Base-by-base conservation (phyloP, 2,113 vertebrate genomes). In the Pseudopodoces humilis region DNA sequence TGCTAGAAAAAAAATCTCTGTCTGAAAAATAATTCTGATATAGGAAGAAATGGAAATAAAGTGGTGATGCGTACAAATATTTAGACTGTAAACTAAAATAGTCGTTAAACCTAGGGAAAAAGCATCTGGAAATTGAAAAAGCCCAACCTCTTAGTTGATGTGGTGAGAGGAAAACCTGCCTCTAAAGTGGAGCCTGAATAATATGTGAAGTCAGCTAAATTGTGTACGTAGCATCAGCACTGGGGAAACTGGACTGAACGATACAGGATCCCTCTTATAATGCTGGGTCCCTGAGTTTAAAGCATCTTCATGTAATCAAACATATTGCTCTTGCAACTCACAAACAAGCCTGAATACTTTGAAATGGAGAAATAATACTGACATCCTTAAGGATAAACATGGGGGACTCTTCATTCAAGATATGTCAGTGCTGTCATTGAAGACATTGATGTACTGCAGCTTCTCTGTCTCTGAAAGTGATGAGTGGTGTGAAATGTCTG, bases 371-470 rank as follows among this genome's bases (percentile, higher is more conserved):
- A 91, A 77, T 76, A 58, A 83, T 94, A 27, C 27, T 80, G 71
- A 74, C 49, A 89, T 74, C 27, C 37, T 90, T 72, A 75, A 49
- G 25, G 11, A 65, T 83, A 93, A 92, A 94, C 37, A 59, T 41
- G 27, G 43, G 64, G 65, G 50, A 88, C 35, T 65, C 85, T 78
- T 77, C 74, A 85, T 83, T 28, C 33, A 88, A 76, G 69, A 18
- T 84, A 41, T 78, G 37, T 85, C 81, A 72, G 41, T 41, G 19
- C 50, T 92, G 77, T 91, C 85, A 92, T 88, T 90, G 83, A 69
- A 71, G 92, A 94, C 11, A 7, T 11, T 94, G 49, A 77, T 67
- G 28, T 59, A 81, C 43, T 37, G 23, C 62, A 15, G 15, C 4
- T 6, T 20, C n/a, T 92, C 31, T 21, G 11, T 60, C 70, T 76